Evolutionary conservation across 1,140 invertebrate species (phyloP).

Genomic region (Megathymus violae): DNA sequence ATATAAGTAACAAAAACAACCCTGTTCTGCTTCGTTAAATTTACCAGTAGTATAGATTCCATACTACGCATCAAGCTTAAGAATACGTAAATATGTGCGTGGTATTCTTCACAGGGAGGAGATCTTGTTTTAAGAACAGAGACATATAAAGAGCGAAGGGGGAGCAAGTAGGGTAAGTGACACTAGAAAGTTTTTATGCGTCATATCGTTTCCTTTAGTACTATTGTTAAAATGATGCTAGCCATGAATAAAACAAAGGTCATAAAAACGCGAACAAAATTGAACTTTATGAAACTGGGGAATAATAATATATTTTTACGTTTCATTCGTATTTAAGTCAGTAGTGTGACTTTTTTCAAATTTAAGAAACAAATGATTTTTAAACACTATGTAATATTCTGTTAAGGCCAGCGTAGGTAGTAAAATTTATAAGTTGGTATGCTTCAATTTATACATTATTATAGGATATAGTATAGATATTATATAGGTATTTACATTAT

Average conservation of each 20-base stretch:
- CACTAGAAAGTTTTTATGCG: conserved; percentile 20
- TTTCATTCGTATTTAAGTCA: conserved; percentile 1
- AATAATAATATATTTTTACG: not conserved
- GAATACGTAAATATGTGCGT: not conserved
- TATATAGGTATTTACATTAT: no score
- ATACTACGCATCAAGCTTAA: no score
- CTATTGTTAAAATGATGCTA: conserved; percentile 28
- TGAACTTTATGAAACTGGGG: conserved; percentile 14
- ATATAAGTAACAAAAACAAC: no score
- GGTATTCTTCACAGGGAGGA: not conserved
- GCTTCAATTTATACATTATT: no score
- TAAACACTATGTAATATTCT: no score
- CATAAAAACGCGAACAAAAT: conserved; percentile 20
- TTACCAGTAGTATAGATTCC: no score
- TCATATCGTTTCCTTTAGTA: conserved; percentile 22
- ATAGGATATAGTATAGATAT: no score
- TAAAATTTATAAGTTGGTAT: no score
- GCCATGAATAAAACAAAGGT: conserved; percentile 28
- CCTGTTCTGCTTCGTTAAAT: no score
- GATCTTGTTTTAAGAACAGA: not conserved
- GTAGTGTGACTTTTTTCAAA: not conserved
- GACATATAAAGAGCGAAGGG: not conserved
- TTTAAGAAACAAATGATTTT: not conserved
- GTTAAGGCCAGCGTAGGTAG: no score
- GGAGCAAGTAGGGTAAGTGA: conserved; percentile 2